A percentile compares a stretch with the other conserved stretches of the same genome.
Conservation (phyloP, 2,113 vertebrate genomes). For the Ranitomeya variabilis region DNA sequence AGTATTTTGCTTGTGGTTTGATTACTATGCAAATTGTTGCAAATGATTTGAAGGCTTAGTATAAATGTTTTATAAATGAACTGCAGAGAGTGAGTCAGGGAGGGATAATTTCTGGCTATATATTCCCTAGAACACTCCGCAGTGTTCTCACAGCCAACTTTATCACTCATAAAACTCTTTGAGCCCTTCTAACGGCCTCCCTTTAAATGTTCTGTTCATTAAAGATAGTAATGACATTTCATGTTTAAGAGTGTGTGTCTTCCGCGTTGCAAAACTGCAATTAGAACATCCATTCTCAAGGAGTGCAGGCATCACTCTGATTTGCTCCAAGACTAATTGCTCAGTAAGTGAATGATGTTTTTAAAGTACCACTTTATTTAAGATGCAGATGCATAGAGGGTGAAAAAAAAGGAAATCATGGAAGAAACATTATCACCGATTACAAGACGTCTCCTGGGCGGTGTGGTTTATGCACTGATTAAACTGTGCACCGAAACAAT, state of each 20-base stretch:
- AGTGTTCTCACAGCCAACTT: constrained; percentile 44
- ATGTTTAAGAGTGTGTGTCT: constrained; percentile 56
- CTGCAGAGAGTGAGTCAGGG: constrained; percentile 49
- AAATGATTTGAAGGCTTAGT: constrained; percentile 58
- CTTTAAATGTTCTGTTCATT: constrained; percentile 55
- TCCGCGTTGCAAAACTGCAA: constrained; percentile 54
- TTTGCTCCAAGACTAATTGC: constrained; percentile 52
- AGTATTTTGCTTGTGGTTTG: constrained; percentile 53
- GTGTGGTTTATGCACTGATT: neutral
- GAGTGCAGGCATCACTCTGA: constrained; percentile 31
- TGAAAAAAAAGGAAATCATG: constrained; percentile 37
- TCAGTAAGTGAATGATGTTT: constrained; percentile 55
- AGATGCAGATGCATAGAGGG: constrained; percentile 44
- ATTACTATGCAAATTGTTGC: constrained; percentile 60
- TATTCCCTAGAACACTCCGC: constrained; percentile 48
- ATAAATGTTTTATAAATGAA: constrained; percentile 59
- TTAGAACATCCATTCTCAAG: constrained; percentile 39
- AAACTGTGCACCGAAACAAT: neutral
- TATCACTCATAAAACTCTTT: constrained; percentile 59
- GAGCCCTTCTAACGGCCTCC: constrained; percentile 46
- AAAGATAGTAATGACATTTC: constrained; percentile 59
- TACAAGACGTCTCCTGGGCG: constrained; percentile 23
- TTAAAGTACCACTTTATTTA: constrained; percentile 56
- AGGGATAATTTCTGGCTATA: constrained; percentile 46
- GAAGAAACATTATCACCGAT: constrained; percentile 39